These are phyloP conservation scores for Megalonaias nervosa DNA, from an alignment of 1,140 invertebrate species.

Conservation along the genomic window DNA sequence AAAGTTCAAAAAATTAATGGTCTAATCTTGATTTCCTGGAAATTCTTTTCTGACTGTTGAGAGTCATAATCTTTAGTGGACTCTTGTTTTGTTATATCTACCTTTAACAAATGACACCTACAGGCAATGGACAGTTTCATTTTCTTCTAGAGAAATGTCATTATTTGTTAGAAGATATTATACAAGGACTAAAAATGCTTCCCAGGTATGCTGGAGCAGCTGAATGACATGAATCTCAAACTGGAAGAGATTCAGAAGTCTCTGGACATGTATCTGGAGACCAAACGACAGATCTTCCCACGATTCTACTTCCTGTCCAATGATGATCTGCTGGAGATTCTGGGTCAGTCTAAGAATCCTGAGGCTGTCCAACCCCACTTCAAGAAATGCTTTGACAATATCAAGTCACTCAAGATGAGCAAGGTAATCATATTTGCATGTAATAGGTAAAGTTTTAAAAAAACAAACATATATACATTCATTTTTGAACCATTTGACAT, in stretches of 20 bases:
- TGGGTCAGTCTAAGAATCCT: slow-evolving; percentile 72
- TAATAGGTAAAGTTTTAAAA: neutral
- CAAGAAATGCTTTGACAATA: slow-evolving; percentile 73
- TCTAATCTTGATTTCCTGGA: too few species aligned
- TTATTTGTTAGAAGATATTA: neutral
- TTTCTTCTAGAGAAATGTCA: too few species aligned
- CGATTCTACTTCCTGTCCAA: slow-evolving; percentile 73
- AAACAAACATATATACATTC: neutral
- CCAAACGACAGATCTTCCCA: slow-evolving; percentile 71
- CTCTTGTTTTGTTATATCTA: too few species aligned
- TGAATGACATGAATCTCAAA: slow-evolving; percentile 70
- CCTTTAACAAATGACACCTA: too few species aligned
- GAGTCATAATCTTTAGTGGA: too few species aligned
- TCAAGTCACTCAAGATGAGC: slow-evolving; percentile 68
- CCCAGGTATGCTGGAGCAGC: slow-evolving; percentile 65
- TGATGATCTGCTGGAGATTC: slow-evolving; percentile 71
- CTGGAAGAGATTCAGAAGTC: slow-evolving; percentile 73
- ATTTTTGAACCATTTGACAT: too few species aligned
- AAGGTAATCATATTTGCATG: slow-evolving; percentile 52
- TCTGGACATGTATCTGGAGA: slow-evolving; percentile 72
- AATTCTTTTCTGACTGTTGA: too few species aligned
- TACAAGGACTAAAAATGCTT: neutral
- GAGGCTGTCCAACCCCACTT: slow-evolving; percentile 70
- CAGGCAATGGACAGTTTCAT: too few species aligned
- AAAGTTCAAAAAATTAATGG: too few species aligned